phyloP scores from a whole-genome alignment of 2,888 invertebrate genomes.

The Seladonia tumulorum region DNA sequence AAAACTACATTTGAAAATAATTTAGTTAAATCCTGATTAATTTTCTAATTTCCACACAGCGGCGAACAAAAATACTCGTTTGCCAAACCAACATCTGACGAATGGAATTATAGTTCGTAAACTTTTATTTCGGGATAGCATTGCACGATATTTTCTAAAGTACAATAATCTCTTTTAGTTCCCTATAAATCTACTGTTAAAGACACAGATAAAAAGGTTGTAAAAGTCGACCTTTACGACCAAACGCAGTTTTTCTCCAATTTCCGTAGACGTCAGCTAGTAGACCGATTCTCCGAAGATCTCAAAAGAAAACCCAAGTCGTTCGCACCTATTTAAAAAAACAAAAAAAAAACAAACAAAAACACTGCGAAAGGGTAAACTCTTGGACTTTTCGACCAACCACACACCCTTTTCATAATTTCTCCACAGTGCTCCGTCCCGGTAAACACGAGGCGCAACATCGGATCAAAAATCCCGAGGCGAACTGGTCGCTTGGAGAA shows the following conservation, averaged over 20 bases:
- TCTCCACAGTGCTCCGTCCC: background rate
- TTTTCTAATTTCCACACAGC: background rate
- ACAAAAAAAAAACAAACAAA: too few species aligned
- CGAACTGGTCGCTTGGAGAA: background rate
- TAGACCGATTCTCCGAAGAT: background rate
- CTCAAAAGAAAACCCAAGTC: background rate
- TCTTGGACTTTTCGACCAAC: background rate
- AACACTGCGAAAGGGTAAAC: background rate
- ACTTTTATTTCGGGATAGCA: background rate
- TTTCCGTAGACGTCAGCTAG: background rate
- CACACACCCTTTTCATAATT: background rate
- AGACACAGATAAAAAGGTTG: background rate
- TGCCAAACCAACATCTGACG: too few species aligned
- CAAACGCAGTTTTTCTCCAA: background rate
- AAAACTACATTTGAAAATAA: background rate
- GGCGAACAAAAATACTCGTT: background rate
- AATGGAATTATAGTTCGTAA: background rate
- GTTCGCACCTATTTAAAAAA: background rate
- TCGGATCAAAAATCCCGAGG: background rate
- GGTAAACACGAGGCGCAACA: background rate
- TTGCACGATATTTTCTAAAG: background rate
- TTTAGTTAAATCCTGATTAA: background rate
- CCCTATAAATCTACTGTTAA: background rate
- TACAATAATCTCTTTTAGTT: background rate
- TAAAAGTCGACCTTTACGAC: background rate